Evolutionary conservation across 2,888 invertebrate genomes (phyloP), one percentile per base, ranked within the genome.

Genomic region (Cosmopolites sordidus): DNA sequence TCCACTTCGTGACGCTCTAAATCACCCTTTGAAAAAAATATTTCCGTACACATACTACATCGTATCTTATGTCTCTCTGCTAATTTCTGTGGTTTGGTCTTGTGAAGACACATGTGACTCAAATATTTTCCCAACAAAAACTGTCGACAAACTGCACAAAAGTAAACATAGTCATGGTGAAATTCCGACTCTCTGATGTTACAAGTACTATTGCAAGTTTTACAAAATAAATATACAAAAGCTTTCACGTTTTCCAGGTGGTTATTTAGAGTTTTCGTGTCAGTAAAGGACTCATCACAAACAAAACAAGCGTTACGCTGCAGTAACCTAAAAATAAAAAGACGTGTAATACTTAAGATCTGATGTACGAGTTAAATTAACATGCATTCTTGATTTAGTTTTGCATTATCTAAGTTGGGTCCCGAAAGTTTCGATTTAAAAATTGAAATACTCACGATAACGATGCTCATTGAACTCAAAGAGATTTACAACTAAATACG

Each of bases 11-110:
- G 49, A 12, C 5, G 22, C 37, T 22, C 22, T 15, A 37, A 14
- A 29, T 27, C 39, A 1, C 11, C 9, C 1, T 39, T 15, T 63
- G 6, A 51, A 41, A 0, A 48, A 48, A 44, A 68, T 62, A 44
- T 16, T 39, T 53, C 45, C 14, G 46, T 43, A 41, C 41, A 52
- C 15, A 45, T 48, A 64, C 65, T 42, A 64, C 64, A 16, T 47
- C 60, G n/a, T 61, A 66, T 2, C 16, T 42, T 52, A 14, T n/a
- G 17, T n/a, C 27, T 43, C 3, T 16, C 15, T 18, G 53, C 53
- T 16, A 48, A 22, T 18, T 37, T 16, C 16, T 54, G 54, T 15
- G 42, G 38, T 14, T 29, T 30, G 4, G 29, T 48, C 16, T 29
- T 48, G 37, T 48, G 53, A 11, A 49, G 41, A 45, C 54, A 54